Evolutionary conservation across 2,888 invertebrate species (phyloP), one percentile per base, ranked within the genome.

Genomic region (Trachelus iudaicus): DNA sequence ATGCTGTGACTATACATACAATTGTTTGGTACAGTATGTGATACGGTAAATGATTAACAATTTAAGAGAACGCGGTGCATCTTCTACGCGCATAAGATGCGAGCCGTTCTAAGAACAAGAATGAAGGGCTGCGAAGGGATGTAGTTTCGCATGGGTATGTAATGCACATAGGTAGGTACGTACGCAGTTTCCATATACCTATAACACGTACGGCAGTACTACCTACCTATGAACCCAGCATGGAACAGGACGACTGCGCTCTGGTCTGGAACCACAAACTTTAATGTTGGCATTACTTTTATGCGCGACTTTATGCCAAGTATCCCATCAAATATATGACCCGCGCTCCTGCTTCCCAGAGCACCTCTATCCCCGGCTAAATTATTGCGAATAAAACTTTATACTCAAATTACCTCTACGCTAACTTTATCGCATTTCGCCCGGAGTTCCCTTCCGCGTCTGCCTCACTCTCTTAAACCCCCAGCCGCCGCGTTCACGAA

Each of bases 331-430:
- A 90, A 91, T 90, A 90, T 90, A 90, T 90, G 90, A 89, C 90
- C 89, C 88, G 84, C 85, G 87, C 83, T 79, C 81, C 78, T 74
- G 77, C 82, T 79, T 80, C 77, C 81, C 79, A 35, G 79, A 79
- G 31, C 69, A 13, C 80, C 83, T 83, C 81, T 81, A 80, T 80
- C 82, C 80, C 81, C 79, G 83, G 84, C 84, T 89, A 89, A 89
- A 91, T 91, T 91, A 91, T 91, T 90, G 89, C 91, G 90, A 91
- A 91, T 91, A 91, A 91, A 91, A 91, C 90, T 91, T 91, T 91
- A 91, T 90, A 90, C 88, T 88, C 86, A 90, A 91, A 91, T 91
- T 91, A 90, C 90, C 89, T 89, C 88, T 86, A 86, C 88, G 87
- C 89, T 86, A 91, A 91, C 91, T 91, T 91, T 90, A 91, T 90